These are phyloP conservation scores for Tenrec ecaudatus DNA, from an alignment of 2,113 vertebrate species.

Conservation along the genomic window DNA sequence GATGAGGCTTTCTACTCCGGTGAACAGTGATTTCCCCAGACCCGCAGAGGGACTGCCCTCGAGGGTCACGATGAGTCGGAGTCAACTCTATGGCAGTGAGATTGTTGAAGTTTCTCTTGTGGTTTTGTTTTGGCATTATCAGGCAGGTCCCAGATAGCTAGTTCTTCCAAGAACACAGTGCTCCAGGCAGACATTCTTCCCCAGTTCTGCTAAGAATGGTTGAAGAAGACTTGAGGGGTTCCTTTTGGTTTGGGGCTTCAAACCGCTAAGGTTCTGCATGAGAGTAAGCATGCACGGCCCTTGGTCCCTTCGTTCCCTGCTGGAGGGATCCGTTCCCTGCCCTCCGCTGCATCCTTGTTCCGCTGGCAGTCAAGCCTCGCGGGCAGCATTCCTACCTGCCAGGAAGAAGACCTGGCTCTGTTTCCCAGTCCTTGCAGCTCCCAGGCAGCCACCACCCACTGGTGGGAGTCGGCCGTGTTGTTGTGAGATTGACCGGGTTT, in stretches of 20 bases:
- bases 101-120: no score
- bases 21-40: not conserved
- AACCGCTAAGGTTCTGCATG: no score
- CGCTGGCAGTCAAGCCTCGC: not conserved
- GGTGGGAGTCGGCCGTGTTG: not conserved
- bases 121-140: not conserved
- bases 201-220: not conserved
- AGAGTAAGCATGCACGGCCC: no score
- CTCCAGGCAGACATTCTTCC: not conserved
- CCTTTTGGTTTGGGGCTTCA: not conserved
- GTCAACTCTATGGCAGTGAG: no score
- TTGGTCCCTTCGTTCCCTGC: no score
- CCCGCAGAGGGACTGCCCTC: no score
- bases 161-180: not conserved
- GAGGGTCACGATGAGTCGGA: no score
- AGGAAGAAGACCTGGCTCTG: not conserved
- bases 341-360: not conserved
- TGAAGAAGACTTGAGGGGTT: not conserved
- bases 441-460: not conserved
- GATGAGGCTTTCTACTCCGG: no score
- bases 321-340: not conserved
- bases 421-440: not conserved
- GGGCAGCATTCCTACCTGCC: not conserved
- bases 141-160: not conserved
- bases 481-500: not conserved